A percentile compares a stretch with the other conserved stretches of the same genome.
These are phyloP conservation scores for Pardosa pseudoannulata DNA, from an alignment of 2,888 invertebrate species.

Conservation along the genomic window DNA sequence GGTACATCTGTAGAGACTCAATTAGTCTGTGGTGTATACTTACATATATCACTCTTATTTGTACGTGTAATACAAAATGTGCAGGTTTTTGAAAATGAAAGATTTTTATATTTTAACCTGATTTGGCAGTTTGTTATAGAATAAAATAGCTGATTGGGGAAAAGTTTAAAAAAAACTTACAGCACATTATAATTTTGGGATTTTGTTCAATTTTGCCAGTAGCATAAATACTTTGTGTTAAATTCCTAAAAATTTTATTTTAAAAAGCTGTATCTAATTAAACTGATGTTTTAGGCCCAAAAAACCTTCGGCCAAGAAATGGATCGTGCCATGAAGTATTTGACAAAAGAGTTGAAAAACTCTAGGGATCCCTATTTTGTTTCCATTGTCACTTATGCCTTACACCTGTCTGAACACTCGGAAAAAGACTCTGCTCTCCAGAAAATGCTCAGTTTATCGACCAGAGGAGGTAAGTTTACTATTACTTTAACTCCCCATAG, in stretches of 20 bases:
- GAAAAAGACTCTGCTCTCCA: conserved; percentile 72
- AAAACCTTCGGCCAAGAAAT: conserved; percentile 71
- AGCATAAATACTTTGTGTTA: neutral
- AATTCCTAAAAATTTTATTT: too few relatives aligned
- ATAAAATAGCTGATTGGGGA: too few relatives aligned
- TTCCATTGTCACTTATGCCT: conserved; percentile 86
- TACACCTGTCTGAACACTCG: conserved; percentile 86
- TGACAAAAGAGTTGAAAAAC: conserved; percentile 83
- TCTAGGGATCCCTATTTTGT: conserved; percentile 83
- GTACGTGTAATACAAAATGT: too few relatives aligned
- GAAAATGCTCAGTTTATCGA: conserved; percentile 63
- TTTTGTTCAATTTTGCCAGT: neutral
- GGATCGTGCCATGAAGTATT: conserved; percentile 85
- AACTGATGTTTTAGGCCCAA: conserved; percentile 73
- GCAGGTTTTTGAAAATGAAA: too few relatives aligned
- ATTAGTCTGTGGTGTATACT: too few relatives aligned
- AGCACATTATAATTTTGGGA: neutral
- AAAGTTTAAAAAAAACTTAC: too few relatives aligned
- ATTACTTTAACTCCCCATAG: too few relatives aligned
- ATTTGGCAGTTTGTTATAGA: too few relatives aligned
- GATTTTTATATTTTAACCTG: too few relatives aligned
- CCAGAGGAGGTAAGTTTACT: conserved; percentile 57
- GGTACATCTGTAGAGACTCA: too few relatives aligned
- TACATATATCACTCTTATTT: too few relatives aligned
- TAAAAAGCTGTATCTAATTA: too few relatives aligned